Evolutionary conservation across 2,888 invertebrate genomes (phyloP).

Genomic region (Pachymerium ferrugineum): DNA sequence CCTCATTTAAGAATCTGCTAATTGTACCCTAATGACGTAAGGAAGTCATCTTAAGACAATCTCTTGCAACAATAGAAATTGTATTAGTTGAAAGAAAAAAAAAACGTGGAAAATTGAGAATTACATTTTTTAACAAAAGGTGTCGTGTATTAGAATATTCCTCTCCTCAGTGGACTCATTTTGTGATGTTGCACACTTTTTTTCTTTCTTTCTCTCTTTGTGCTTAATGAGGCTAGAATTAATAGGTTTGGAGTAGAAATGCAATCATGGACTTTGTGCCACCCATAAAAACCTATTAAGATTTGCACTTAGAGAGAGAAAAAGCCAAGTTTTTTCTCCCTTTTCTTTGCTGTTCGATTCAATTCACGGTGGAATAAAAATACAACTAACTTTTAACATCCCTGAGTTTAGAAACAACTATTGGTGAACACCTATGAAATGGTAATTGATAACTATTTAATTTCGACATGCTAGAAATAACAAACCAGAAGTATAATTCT

Average conservation of each 20-base stretch:
- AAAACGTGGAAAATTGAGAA: neutral
- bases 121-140: too few species aligned
- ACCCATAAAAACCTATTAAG: conserved; percentile 21
- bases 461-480: too few species aligned
- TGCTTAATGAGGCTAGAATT: conserved; percentile 25
- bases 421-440: too few species aligned
- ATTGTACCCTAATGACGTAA: conserved; percentile 25
- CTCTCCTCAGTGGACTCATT: conserved; percentile 12
- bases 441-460: too few species aligned
- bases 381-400: too few species aligned
- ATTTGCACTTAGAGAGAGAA: conserved; percentile 14
- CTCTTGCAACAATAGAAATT: conserved; percentile 12
- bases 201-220: conserved; percentile 23
- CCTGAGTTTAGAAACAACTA: too few species aligned
- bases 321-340: neutral
- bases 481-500: too few species aligned
- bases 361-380: neutral
- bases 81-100: neutral
- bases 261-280: conserved; percentile 24
- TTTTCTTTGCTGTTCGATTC: neutral
- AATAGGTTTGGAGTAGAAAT: conserved; percentile 23
- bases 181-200: conserved; percentile 1
- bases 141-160: conserved; percentile 4
- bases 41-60: conserved; percentile 25
- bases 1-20: conserved; percentile 22